Base-by-base conservation (phyloP, 2,888 invertebrate genomes). In the Drosophila mercatorum region DNA sequence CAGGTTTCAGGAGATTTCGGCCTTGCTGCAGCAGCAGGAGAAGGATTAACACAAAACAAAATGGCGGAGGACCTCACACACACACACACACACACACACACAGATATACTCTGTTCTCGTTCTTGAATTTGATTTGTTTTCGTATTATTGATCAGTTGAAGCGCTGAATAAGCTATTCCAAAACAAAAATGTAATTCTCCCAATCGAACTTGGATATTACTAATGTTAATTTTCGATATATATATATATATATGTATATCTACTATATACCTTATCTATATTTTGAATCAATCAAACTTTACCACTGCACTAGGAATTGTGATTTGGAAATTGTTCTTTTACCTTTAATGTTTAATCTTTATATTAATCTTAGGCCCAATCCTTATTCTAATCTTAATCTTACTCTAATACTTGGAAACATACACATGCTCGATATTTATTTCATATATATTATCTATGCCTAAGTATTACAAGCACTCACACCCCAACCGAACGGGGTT, bases 1-100 rank as follows among this genome's bases (percentile, higher is more conserved):
- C 40, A 98, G 97, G 93, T 98, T 98, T 93, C 97, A 97, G 1
- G 97, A 97, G 93, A 94, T 98, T 63, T 97, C 97, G 0, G 97
- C 97, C 5, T 86, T 92, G 78, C 89, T 93, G 86, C 93, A 92
- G 76, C 92, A 88, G 62, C 91, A 93, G 80, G 93, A 92, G 66
- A 92, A 92, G 80, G 92, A 93, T 86, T 92, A 92, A n/a, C 28
- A 47, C 8, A n/a, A 14, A 28, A 4, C 8, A 8, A 28, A 49
- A 6, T 34, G 31, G 3, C 1, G 26, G 31, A 34, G 31, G 31
- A 34, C 1, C 44, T 51, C 41, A 41, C 28, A 55, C 47, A 47
- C 28, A 55, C 41, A 41, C 28, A 55, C 47, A 47, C 28, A 28
- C 14, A 31, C 22, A 43, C 11, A 22, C 17, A 31, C 17, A 55